phyloP scores from a whole-genome alignment of 2,888 invertebrate genomes.

The Iselma pallidipennis region DNA sequence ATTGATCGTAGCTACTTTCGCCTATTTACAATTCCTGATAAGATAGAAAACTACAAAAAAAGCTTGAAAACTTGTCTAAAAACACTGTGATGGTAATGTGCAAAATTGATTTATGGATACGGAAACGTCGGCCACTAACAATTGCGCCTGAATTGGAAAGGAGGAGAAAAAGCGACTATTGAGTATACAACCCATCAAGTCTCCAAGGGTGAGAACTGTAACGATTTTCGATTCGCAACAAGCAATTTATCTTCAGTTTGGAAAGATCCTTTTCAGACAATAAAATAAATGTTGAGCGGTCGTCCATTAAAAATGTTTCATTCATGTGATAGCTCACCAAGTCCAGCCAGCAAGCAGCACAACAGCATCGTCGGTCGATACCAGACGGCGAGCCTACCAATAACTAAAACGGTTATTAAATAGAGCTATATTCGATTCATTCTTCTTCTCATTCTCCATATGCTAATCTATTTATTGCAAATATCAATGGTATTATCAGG shows the following conservation, averaged over 20 bases:
- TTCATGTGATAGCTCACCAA: constrained; percentile 26
- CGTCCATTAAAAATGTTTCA: constrained; percentile 31
- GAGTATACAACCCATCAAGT: not conserved
- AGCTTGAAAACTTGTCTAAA: too few species aligned
- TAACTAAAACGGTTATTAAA: constrained; percentile 5
- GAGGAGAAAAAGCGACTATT: not conserved
- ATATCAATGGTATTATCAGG: too few species aligned
- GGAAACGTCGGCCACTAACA: not conserved
- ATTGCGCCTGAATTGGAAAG: not conserved
- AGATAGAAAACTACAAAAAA: not conserved
- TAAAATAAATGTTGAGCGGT: constrained; percentile 19
- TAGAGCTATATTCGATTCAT: constrained; percentile 12
- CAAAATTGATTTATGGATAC: not conserved
- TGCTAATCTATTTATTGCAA: too few species aligned
- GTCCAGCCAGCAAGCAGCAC: not conserved
- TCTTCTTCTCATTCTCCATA: constrained; percentile 23
- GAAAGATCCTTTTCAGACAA: constrained; percentile 5
- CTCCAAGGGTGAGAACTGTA: not conserved
- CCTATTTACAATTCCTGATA: too few species aligned
- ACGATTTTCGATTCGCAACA: not conserved
- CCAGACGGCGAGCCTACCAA: constrained; percentile 24
- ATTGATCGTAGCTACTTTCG: too few species aligned
- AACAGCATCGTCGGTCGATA: constrained; percentile 21
- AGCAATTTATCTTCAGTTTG: constrained; percentile 10
- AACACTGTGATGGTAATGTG: too few species aligned